Evolutionary conservation across 2,888 invertebrate genomes (phyloP).

Genomic region (Xestia c-nigrum): DNA sequence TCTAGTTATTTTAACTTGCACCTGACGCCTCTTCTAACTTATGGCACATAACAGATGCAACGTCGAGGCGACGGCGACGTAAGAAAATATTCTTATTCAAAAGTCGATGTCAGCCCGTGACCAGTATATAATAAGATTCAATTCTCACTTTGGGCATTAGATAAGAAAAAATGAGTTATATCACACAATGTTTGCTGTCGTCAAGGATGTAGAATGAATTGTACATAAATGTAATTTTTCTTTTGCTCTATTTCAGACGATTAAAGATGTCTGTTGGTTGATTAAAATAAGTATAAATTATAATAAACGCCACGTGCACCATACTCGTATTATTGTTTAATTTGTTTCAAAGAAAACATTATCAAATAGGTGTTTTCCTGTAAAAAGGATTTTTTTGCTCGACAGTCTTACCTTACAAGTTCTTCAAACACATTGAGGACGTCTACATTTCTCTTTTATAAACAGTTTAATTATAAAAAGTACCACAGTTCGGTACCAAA

Average conservation of each 20-base stretch:
- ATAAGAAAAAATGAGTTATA: slow-evolving; percentile 60
- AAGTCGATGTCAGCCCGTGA: slow-evolving; percentile 82
- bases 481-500: neutral
- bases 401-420: neutral
- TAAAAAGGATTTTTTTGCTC: neutral
- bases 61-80: slow-evolving; percentile 43
- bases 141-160: slow-evolving; percentile 70
- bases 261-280: neutral
- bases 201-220: neutral
- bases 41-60: slow-evolving; percentile 61
- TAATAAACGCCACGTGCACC: neutral
- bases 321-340: neutral
- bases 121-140: slow-evolving; percentile 77
- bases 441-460: neutral
- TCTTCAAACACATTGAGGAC: neutral
- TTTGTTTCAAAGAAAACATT: neutral
- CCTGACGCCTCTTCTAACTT: slow-evolving; percentile 58
- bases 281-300: neutral
- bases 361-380: neutral
- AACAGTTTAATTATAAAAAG: neutral
- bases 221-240: neutral
- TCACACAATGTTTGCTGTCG: slow-evolving; percentile 3
- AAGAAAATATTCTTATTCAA: slow-evolving; percentile 87
- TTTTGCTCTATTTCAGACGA: neutral
- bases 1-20: neutral